phyloP scores from a whole-genome alignment of 1,140 invertebrate genomes.

The Diorhabda elongata region DNA sequence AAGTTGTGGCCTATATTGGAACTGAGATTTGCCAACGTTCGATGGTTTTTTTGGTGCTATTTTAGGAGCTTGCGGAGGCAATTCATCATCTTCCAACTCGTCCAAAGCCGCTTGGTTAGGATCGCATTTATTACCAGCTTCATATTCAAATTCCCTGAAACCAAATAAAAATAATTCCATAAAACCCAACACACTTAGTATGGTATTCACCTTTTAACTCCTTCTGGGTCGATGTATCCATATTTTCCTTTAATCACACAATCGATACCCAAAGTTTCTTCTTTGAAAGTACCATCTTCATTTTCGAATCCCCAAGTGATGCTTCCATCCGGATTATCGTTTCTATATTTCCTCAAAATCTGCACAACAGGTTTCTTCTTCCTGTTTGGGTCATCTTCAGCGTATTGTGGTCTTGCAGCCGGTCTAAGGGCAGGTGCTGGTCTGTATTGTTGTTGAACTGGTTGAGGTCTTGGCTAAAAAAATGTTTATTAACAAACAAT shows the following conservation, averaged over 20 bases:
- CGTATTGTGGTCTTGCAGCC: conserved; percentile 23
- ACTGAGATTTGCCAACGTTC: conserved; percentile 16
- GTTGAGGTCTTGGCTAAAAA: conserved; percentile 22
- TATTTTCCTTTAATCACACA: conserved; percentile 78
- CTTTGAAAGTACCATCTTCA: conserved; percentile 74
- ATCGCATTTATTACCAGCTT: conserved; percentile 44
- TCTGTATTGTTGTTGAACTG: conserved; percentile 31
- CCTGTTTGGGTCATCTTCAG: conserved; percentile 29
- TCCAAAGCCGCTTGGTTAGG: conserved; percentile 30
- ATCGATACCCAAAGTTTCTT: conserved; percentile 74
- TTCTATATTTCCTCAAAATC: conserved; percentile 68
- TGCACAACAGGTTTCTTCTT: conserved; percentile 67
- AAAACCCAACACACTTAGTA: neutral
- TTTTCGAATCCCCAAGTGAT: conserved; percentile 85
- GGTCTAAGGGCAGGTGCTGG: conserved; percentile 31
- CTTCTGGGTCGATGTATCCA: conserved; percentile 78
- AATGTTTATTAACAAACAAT: neutral
- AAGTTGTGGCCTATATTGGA: conserved; percentile 22
- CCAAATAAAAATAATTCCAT: neutral
- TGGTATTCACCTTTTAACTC: conserved; percentile 42
- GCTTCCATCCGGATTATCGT: conserved; percentile 75
- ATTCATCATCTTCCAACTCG: conserved; percentile 30
- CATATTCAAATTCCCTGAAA: conserved; percentile 41
- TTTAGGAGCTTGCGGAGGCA: conserved; percentile 23
- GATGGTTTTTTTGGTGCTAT: conserved; percentile 9